Percentiles rank a stretch among this genome's conserved stretches.
These are phyloP conservation scores for Oreochromis grahami DNA, from an alignment of 2,797 vertebrate species.

Conservation along the genomic window DNA sequence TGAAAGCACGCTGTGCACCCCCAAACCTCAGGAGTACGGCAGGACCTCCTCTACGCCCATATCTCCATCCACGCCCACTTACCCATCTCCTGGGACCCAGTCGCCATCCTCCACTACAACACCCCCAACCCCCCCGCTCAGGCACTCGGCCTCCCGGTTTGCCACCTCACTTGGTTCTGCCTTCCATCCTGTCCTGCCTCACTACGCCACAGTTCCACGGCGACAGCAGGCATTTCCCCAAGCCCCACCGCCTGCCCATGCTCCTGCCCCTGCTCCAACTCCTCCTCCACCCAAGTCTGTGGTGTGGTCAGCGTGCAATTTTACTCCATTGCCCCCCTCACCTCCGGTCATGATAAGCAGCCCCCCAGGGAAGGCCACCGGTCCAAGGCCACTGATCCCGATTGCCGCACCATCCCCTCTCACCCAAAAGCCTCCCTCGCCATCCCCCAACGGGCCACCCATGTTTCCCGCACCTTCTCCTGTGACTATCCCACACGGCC, in stretches of 20 bases:
- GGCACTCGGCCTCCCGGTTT: constrained; percentile 94
- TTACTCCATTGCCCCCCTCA: constrained; percentile 90
- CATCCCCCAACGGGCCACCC: constrained; percentile 81
- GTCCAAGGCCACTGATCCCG: constrained; percentile 88
- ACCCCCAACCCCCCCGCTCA: constrained; percentile 92
- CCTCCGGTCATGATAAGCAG: constrained; percentile 98
- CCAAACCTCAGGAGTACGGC: constrained; percentile 85
- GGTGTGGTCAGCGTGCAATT: constrained; percentile 86
- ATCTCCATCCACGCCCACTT: constrained; percentile 80
- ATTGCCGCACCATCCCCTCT: constrained; percentile 82
- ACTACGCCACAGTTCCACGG: constrained; percentile 91
- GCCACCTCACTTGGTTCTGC: constrained; percentile 95
- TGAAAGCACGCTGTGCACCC: constrained; percentile 89
- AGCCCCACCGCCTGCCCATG: constrained; percentile 70
- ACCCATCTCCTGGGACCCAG: constrained; percentile 69
- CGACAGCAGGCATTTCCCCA: constrained; percentile 80
- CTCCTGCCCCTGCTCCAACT: constrained; percentile 61
- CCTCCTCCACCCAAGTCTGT: constrained; percentile 79
- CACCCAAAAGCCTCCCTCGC: constrained; percentile 83
- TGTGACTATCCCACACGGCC: constrained; percentile 55
- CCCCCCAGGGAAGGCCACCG: constrained; percentile 89
- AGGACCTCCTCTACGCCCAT: constrained; percentile 83
- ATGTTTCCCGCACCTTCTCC: constrained; percentile 77
- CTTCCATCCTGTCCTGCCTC: constrained; percentile 96
- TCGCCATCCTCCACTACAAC: constrained; percentile 78